Evolutionary conservation across 2,888 invertebrate species (phyloP), one percentile per base, ranked within the genome.

Genomic region (Zonitis immaculata): DNA sequence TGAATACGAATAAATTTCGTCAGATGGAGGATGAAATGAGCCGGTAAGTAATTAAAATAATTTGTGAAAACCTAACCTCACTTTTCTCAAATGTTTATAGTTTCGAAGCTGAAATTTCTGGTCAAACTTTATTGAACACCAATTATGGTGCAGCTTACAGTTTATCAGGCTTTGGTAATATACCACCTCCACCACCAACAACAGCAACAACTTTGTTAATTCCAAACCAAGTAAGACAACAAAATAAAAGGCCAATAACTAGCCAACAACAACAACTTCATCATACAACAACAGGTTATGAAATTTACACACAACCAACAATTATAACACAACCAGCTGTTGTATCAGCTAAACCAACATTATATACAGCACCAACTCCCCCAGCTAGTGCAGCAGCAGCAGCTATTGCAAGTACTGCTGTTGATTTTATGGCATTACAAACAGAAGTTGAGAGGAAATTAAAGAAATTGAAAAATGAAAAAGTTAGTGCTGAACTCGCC

Each of bases 11-110:
- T 46, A 87, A 86, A 79, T 81, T 84, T 65, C 81, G 86, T 64
- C 85, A 88, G 75, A 93, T 93, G 86, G 93, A 94, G 77, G 92
- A 92, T 77, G 93, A 94, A 80, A 89, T 93, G 87, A 91, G 87
- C 71, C 86, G 90, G 88, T 89, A 77, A 73, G 70, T 63, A 43
- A 47, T 54, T 30, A 35, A 49, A 49, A 51, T 18, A 18, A 9
- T 9, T 35, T 9, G 1, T 32, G 7, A 16, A 39, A 47, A 25
- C 49, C 4, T 51, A 51, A 51, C 44, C 51, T 51, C 43, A 48
- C 27, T 44, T 45, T 55, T 54, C 27, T 47, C 44, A 52, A n/a
- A n/a, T n/a, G n/a, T n/a, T 54, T 39, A 28, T 63, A 90, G 92
- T 67, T 93, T 93, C 71, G 93, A 93, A 71, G 91, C 91, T 1